A percentile compares a stretch with the other conserved stretches of the same genome.
These are phyloP conservation scores for Tribolium castaneum DNA, from an alignment of 1,140 invertebrate species.

Conservation along the genomic window DNA sequence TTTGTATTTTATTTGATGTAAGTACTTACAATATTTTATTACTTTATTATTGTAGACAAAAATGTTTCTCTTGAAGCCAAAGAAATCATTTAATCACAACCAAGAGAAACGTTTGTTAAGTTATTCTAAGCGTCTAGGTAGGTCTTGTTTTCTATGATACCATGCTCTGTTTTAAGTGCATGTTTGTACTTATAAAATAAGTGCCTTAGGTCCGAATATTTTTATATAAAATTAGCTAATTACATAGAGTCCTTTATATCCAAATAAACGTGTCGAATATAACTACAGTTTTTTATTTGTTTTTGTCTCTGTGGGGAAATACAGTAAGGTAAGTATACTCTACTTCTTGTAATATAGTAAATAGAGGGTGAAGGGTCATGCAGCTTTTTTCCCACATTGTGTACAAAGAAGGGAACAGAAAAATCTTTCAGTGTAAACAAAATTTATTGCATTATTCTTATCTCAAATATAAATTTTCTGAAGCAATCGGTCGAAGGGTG, in stretches of 20 bases:
- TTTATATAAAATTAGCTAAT: neutral
- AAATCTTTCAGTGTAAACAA: neutral
- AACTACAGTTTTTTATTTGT: neutral
- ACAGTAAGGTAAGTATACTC: neutral
- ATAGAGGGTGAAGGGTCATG: neutral
- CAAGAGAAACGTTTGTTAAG: neutral
- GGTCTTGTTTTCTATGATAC: neutral
- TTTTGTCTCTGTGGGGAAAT: neutral
- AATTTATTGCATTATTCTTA: neutral
- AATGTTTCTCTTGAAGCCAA: neutral
- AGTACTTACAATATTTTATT: neutral
- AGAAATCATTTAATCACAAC: neutral
- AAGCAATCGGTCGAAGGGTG: neutral
- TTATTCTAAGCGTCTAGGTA: neutral
- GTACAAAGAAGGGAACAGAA: neutral
- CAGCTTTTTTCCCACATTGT: neutral
- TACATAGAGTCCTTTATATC: neutral
- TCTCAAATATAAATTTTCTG: neutral
- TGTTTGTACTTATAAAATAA: neutral
- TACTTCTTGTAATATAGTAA: no score
- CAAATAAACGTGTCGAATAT: neutral
- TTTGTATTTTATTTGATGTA: conserved; percentile 6
- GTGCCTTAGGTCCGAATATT: neutral
- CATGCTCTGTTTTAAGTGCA: neutral
- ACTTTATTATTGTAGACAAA: neutral